Evolutionary conservation across 2,113 vertebrate species (phyloP), one percentile per base, ranked within the genome.

Genomic region (Ceyx melanurus): DNA sequence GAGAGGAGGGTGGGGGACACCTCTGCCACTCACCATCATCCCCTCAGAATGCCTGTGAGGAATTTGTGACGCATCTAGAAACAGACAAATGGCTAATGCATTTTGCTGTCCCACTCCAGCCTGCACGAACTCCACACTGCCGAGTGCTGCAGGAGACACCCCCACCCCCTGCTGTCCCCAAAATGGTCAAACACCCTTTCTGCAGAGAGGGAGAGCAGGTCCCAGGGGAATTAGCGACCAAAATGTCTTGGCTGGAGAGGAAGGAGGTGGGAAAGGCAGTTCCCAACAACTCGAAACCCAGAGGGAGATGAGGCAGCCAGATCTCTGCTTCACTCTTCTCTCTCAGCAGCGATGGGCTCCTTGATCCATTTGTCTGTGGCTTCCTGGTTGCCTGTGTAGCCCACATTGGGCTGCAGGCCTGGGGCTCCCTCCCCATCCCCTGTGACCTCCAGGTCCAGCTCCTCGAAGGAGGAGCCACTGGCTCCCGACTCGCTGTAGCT

Each of bases 381-480:
- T 74, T 97, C 97, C 58, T 95, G 97, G 45, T 42, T 84, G 74
- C 97, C 95, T 1, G 5, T 4, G 0, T 74, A 88, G 66, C 82
- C 89, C 11, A 17, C 37, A 1, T 78, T 75, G 0, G 67, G 83
- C 29, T 89, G 64, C 50, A 93, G 95, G 45, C 94, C 95, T 6
- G 86, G 37, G 42, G 87, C 43, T 35, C 97, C 97, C 23, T 97
- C 97, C 11, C 89, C 95, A 0, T 96, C 91, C 31, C 77, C 97
- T 0, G 96, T 77, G 11, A 74, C 97, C 93, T 99, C 99, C 97
- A 99, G 97, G 96, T 99, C 99, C 62, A 99, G 98, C 95, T 99
- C 99, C 94, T 99, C 99, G 7, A 99, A 99, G 83, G 99, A 99
- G 2, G 99, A 99, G 86, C 98, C 98, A 2, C 99, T 99, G 96